Conservation (phyloP, 1,140 invertebrate genomes). For the Heliconius eleuchia region DNA sequence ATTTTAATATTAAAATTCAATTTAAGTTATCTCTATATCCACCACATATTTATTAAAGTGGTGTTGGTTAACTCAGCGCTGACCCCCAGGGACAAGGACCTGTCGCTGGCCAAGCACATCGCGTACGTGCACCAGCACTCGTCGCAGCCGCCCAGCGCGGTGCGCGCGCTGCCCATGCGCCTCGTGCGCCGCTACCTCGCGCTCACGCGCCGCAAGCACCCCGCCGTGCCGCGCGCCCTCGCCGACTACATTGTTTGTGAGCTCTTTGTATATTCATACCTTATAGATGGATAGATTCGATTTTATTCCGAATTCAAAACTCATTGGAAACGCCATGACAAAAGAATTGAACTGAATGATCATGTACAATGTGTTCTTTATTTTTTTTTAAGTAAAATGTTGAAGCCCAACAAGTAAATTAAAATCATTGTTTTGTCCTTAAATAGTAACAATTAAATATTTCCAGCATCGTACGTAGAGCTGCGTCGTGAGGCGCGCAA, state of each 20-base stretch:
- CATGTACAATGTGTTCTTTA: too few species aligned
- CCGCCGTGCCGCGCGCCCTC: conserved; percentile 91
- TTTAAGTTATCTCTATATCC: too few species aligned
- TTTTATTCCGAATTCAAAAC: too few species aligned
- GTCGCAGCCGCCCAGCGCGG: conserved; percentile 89
- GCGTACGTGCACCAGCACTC: conserved; percentile 98
- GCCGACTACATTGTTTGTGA: conserved; percentile 94
- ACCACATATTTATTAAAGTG: too few species aligned
- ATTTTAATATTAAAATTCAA: too few species aligned
- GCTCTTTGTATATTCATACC: too few species aligned
- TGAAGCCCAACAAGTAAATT: too few species aligned
- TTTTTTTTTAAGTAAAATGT: too few species aligned
- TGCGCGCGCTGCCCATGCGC: conserved; percentile 94
- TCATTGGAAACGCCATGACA: too few species aligned
- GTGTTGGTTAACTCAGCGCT: too few species aligned
- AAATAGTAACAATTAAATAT: not conserved
- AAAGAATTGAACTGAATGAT: too few species aligned
- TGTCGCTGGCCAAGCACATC: conserved; percentile 97
- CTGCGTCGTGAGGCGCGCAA: conserved; percentile 96
- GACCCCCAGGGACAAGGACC: conserved; percentile 89
- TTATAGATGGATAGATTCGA: too few species aligned
- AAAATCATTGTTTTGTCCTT: not conserved
- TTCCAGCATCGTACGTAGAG: conserved; percentile 93
- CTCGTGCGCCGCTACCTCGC: conserved; percentile 97
- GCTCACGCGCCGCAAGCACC: conserved; percentile 94